Evolutionary conservation across 2,797 vertebrate genomes (phyloP).

Genomic region (Lagocephalus sceleratus): DNA sequence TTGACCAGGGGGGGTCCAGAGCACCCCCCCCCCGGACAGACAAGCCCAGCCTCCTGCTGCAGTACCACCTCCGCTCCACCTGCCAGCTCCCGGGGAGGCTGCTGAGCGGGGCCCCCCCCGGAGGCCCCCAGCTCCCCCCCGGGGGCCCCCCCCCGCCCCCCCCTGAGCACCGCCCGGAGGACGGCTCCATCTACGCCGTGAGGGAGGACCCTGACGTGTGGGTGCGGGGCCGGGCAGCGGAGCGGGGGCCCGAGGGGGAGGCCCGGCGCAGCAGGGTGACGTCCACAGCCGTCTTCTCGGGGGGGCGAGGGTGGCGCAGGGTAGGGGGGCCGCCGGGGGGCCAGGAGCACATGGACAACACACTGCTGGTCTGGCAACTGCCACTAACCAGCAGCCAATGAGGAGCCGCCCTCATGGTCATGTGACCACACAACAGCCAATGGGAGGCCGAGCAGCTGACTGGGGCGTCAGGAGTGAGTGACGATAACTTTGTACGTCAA

Average conservation of each 20-base stretch:
- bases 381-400: conserved; percentile 77
- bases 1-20: conserved; percentile 32
- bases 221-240: conserved; percentile 75
- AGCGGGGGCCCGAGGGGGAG: conserved; percentile 27
- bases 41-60: conserved; percentile 79
- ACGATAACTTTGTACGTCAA: too few relatives aligned
- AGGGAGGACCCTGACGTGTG: conserved; percentile 86
- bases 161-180: conserved; percentile 81
- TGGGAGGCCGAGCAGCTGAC: too few relatives aligned
- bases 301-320: conserved; percentile 84
- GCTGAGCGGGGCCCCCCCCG: conserved; percentile 71
- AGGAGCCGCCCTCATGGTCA: not conserved
- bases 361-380: conserved; percentile 89
- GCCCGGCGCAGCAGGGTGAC: conserved; percentile 79
- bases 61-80: conserved; percentile 86
- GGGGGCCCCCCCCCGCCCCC: too few relatives aligned
- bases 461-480: too few relatives aligned
- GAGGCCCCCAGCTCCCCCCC: fast-evolving
- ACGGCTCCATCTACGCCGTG: conserved; percentile 89
- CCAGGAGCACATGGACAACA: conserved; percentile 66
- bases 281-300: conserved; percentile 83
- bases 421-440: too few relatives aligned
- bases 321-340: conserved; percentile 48
- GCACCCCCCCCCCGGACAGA: conserved; percentile 42
- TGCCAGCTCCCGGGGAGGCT: conserved; percentile 85